Percentiles rank a stretch among this genome's conserved stretches.
These are phyloP conservation scores for Apodemia zela DNA, from an alignment of 2,888 invertebrate genomes.

Conservation along the genomic window DNA sequence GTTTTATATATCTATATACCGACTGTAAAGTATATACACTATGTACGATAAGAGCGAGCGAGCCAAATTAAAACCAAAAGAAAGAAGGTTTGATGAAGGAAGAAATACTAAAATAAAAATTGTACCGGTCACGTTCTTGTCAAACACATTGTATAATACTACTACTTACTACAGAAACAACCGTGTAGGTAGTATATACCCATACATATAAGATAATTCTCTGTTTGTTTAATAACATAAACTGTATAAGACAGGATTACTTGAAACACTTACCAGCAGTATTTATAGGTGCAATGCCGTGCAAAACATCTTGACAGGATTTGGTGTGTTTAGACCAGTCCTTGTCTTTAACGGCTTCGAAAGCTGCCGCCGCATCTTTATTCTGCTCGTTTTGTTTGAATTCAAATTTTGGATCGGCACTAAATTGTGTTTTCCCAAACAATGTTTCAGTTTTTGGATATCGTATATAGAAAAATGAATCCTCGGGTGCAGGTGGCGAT, in stretches of 20 bases:
- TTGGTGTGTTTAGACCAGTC: slow-evolving; percentile 84
- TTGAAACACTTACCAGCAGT: slow-evolving; percentile 52
- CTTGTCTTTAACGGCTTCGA: slow-evolving; percentile 52
- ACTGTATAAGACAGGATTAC: slow-evolving; percentile 19
- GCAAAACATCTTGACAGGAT: slow-evolving; percentile 83
- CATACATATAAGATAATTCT: too few relatives aligned
- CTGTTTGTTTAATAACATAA: too few relatives aligned
- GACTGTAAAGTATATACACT: too few relatives aligned
- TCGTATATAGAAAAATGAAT: slow-evolving; percentile 85
- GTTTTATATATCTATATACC: too few relatives aligned
- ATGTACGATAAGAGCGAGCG: too few relatives aligned
- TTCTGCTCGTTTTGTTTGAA: slow-evolving; percentile 38
- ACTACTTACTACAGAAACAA: too few relatives aligned
- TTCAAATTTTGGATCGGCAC: slow-evolving; percentile 44
- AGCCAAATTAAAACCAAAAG: too few relatives aligned
- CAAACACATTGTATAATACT: too few relatives aligned
- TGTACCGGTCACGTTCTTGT: too few relatives aligned
- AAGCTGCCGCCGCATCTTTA: slow-evolving; percentile 47
- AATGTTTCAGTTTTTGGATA: slow-evolving; percentile 77
- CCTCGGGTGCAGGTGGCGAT: slow-evolving; percentile 88
- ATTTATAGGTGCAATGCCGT: slow-evolving; percentile 67
- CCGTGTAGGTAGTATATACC: too few relatives aligned
- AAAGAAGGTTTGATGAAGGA: too few relatives aligned
- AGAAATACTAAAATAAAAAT: too few relatives aligned
- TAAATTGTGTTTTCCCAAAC: slow-evolving; percentile 51